Base-by-base conservation (phyloP, 2,888 invertebrate species). In the Xestia xanthographa region DNA sequence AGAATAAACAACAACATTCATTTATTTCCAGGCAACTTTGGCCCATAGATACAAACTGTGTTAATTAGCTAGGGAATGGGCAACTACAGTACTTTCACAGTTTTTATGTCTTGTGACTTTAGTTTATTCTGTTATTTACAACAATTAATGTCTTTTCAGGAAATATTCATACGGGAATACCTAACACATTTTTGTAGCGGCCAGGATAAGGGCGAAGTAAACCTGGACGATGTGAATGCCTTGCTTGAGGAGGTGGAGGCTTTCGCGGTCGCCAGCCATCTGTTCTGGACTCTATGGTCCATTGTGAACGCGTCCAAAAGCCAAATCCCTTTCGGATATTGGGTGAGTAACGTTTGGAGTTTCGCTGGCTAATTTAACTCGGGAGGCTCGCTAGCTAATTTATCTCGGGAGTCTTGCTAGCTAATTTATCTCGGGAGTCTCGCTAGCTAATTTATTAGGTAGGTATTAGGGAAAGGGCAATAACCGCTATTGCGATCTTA, bases 281-380 rank as follows among this genome's bases (percentile, higher is more conserved):
- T 99, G 78, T 98, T 99, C 92, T 99, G 99, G 99, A 97, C 98
- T 1, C 97, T 99, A 0, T 99, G 99, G 99, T 98, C 98, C 4
- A 97, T 99, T 50, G 98, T 99, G 22, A 99, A 99, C 93, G 98
- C 98, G 0, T 98, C 98, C 80, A 98, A 98, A 67, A 98, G 99
- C 3, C 97, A 98, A 91, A 99, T 99, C 89, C 98, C 98, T 29
- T 99, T 99, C 91, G 99, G 99, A 75, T 99, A 99, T 92, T 98
- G 98, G 98, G 99, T 99, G 94, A 97, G 97, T 63, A 6, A n/a
- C 45, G 45, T 62, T n/a, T n/a, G 29, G 1, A 60, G 34, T 60
- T 60, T 20, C 5, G 34, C 20, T 60, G 6, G 22, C 20, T 60
- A 60, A 60, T 60, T 60, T 34, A 34, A 9, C 53, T 5, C 53